phyloP scores from a whole-genome alignment of 2,888 invertebrate genomes.

The Eudasyphora cyanicolor region DNA sequence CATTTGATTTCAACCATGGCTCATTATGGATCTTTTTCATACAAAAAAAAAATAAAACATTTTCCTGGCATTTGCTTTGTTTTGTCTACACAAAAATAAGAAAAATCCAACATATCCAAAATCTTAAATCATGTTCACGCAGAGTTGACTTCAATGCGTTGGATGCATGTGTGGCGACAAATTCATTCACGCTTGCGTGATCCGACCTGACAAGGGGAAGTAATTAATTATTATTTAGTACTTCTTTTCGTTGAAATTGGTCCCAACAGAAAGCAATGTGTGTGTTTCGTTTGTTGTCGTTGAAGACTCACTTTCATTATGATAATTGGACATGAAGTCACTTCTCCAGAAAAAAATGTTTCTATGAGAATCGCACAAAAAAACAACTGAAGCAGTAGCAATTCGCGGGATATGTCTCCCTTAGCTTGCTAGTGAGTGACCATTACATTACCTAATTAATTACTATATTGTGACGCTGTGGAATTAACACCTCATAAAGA shows the following conservation, averaged over 20 bases:
- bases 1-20: neutral
- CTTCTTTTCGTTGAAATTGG: neutral
- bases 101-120: too few relatives aligned
- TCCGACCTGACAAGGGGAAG: neutral
- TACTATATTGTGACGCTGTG: too few relatives aligned
- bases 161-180: constrained; percentile 8
- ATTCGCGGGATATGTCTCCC: too few relatives aligned
- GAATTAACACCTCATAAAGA: too few relatives aligned
- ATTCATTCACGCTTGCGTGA: constrained; percentile 21
- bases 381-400: too few relatives aligned
- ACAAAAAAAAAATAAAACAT: neutral
- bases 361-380: too few relatives aligned
- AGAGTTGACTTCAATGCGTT: neutral
- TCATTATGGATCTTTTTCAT: neutral
- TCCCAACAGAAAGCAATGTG: neutral
- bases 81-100: neutral
- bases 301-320: neutral
- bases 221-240: constrained; percentile 27
- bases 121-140: neutral
- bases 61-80: neutral
- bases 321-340: neutral
- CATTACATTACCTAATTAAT: too few relatives aligned
- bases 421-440: too few relatives aligned
- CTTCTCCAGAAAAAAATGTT: too few relatives aligned
- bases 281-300: too few relatives aligned